Evolutionary conservation across 1,140 invertebrate genomes (phyloP).

Genomic region (Wiebesia pumilae): DNA sequence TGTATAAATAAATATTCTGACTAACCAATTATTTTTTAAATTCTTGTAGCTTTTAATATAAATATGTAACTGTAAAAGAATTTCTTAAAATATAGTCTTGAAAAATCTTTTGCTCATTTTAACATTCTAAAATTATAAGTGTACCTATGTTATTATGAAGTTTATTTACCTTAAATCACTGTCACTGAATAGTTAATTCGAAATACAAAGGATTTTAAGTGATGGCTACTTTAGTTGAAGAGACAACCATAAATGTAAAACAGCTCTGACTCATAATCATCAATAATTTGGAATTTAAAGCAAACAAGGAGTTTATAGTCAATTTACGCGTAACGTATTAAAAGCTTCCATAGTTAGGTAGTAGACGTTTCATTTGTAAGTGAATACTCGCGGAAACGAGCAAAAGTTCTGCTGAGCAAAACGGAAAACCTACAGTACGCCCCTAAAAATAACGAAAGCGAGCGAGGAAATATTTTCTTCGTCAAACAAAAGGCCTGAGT

Average conservation of each 20-base stretch:
- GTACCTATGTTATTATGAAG: too few relatives aligned
- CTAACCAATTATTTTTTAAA: too few relatives aligned
- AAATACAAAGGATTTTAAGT: not conserved
- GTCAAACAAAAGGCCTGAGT: constrained; percentile 34
- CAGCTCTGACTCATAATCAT: not conserved
- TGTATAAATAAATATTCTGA: too few relatives aligned
- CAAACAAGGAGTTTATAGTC: not conserved
- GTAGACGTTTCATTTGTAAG: not conserved
- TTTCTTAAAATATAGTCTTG: too few relatives aligned
- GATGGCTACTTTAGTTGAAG: not conserved
- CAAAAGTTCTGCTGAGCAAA: constrained; percentile 27
- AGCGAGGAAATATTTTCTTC: constrained; percentile 44
- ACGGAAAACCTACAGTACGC: constrained; percentile 31
- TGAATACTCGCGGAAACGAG: not conserved
- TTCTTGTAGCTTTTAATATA: too few relatives aligned
- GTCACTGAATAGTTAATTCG: not conserved
- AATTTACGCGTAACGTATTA: not conserved
- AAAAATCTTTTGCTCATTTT: too few relatives aligned
- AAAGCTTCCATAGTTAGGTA: not conserved
- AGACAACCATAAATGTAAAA: not conserved
- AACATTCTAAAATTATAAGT: too few relatives aligned
- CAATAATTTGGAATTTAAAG: not conserved
- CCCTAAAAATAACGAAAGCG: constrained; percentile 42
- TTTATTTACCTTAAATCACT: too few relatives aligned
- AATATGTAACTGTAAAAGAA: too few relatives aligned